These are phyloP conservation scores for Radopholus similis DNA, from an alignment of 1,140 invertebrate species.

Conservation along the genomic window DNA sequence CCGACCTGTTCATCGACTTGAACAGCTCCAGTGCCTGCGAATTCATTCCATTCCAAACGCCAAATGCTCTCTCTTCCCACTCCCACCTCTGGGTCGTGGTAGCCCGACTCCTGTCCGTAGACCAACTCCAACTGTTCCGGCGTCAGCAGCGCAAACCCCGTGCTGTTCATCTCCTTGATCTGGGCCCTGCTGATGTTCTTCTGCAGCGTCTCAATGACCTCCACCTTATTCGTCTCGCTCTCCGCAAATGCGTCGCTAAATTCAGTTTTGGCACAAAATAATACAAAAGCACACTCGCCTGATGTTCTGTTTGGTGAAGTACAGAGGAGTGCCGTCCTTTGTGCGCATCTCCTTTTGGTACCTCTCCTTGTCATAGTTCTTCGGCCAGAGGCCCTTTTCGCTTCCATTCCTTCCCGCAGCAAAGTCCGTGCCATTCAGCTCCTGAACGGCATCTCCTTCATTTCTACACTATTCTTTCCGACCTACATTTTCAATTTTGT, in stretches of 20 bases:
- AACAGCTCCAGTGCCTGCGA: conserved; percentile 12
- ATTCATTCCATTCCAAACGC: neutral
- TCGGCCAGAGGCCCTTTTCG: conserved; percentile 1
- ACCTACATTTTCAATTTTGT: conserved; percentile 12
- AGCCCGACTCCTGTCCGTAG: conserved; percentile 29
- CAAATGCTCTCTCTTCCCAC: neutral
- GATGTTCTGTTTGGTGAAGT: conserved; percentile 48
- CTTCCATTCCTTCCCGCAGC: neutral
- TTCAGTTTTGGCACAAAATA: no score
- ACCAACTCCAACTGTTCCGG: conserved; percentile 26
- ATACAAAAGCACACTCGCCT: conserved; percentile 2
- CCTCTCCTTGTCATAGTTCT: conserved; percentile 7
- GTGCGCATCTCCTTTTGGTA: conserved; percentile 24
- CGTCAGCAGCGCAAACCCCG: conserved; percentile 31
- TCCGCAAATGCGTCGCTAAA: conserved; percentile 14
- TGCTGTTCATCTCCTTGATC: conserved; percentile 31
- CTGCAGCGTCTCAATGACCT: conserved; percentile 13
- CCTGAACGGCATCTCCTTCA: conserved; percentile 7
- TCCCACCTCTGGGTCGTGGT: conserved; percentile 14
- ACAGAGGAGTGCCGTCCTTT: conserved; percentile 41
- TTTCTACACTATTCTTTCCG: conserved; percentile 20
- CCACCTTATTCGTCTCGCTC: conserved; percentile 7
- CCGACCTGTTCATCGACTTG: conserved; percentile 15
- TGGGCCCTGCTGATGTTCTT: conserved; percentile 5
- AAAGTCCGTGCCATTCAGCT: conserved; percentile 3